Conservation (phyloP, 2,888 invertebrate genomes). For the Leptinotarsa juncta region DNA sequence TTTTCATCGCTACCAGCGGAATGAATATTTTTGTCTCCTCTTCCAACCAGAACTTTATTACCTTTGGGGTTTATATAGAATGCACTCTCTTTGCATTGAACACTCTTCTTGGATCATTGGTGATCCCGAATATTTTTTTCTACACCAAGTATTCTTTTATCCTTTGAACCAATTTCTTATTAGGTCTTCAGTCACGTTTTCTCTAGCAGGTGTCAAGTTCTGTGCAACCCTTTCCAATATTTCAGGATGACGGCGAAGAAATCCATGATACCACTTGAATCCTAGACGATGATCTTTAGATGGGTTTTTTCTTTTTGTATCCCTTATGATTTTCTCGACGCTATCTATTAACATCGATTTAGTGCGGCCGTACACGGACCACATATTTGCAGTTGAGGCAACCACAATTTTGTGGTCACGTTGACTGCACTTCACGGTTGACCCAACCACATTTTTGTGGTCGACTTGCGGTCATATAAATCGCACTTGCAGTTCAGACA, state of each 20-base stretch:
- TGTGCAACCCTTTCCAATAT: constrained; percentile 24
- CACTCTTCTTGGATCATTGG: constrained; percentile 50
- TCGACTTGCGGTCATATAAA: no score
- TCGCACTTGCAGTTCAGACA: no score
- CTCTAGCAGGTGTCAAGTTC: constrained; percentile 37
- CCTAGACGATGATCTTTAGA: constrained; percentile 19
- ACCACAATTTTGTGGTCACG: no score
- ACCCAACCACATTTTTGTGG: no score
- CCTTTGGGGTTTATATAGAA: constrained; percentile 59
- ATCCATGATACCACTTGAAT: constrained; percentile 28
- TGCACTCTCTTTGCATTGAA: constrained; percentile 61
- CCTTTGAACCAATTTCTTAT: constrained; percentile 55
- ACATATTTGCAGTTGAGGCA: no score
- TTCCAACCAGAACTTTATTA: constrained; percentile 53
- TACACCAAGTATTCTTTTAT: constrained; percentile 51
- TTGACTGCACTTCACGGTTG: no score
- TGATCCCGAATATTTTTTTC: constrained; percentile 35
- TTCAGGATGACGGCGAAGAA: constrained; percentile 17
- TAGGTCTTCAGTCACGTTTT: constrained; percentile 52
- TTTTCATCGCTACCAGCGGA: constrained; percentile 50
- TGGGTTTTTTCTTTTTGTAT: constrained; percentile 21
- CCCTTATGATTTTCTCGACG: constrained; percentile 29
- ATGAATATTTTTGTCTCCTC: constrained; percentile 55
- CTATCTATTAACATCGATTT: constrained; percentile 33
- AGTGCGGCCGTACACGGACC: no score